Conservation (phyloP, 2,888 invertebrate species). For the Drosophila subquinaria region DNA sequence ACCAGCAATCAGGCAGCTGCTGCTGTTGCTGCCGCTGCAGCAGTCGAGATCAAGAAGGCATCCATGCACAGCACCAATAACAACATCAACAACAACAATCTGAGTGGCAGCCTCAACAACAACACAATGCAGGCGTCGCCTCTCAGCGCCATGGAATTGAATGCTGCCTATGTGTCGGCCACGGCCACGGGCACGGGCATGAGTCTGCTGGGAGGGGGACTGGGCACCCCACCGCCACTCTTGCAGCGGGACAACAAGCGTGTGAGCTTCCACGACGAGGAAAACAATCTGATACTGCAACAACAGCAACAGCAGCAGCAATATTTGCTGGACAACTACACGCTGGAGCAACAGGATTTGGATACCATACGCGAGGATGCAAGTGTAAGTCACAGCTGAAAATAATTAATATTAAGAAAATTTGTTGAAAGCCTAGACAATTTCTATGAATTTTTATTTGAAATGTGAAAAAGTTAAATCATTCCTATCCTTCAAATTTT, state of each 20-base stretch:
- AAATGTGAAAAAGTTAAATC: too few relatives aligned
- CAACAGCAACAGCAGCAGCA: conserved; percentile 66
- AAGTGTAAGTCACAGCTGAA: conserved; percentile 88
- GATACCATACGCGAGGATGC: conserved; percentile 91
- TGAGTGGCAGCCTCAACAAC: conserved; percentile 55
- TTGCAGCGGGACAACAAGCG: conserved; percentile 87
- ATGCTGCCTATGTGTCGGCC: conserved; percentile 74
- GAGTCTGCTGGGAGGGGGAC: conserved; percentile 34
- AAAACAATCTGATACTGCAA: conserved; percentile 81
- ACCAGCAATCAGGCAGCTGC: conserved; percentile 79
- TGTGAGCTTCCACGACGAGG: conserved; percentile 91
- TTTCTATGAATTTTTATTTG: too few relatives aligned
- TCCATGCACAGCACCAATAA: conserved; percentile 45
- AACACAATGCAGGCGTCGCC: conserved; percentile 63
- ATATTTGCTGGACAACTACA: conserved; percentile 65
- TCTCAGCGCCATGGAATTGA: conserved; percentile 71
- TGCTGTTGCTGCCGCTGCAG: conserved; percentile 66
- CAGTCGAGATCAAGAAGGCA: conserved; percentile 69
- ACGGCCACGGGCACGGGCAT: conserved; percentile 49
- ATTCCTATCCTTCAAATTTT: too few relatives aligned
- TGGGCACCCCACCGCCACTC: conserved; percentile 62
- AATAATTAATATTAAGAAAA: too few relatives aligned
- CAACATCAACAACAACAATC: conserved; percentile 69
- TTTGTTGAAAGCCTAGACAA: too few relatives aligned
- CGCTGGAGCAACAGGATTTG: conserved; percentile 79